Conservation (phyloP, 2,888 invertebrate genomes). For the Hyposoter didymator region DNA sequence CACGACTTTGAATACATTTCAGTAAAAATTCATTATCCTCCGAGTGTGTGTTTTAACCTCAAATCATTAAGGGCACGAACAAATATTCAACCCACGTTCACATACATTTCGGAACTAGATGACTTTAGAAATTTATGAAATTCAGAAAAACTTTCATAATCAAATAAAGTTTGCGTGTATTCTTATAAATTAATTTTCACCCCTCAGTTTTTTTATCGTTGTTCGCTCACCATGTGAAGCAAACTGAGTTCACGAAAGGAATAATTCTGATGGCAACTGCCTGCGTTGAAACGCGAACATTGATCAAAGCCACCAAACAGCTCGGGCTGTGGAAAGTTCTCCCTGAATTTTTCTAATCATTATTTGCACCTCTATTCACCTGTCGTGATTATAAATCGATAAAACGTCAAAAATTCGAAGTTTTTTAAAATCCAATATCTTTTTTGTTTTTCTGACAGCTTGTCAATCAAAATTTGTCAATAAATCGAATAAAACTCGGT, state of each 20-base stretch:
- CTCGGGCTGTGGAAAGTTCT: background rate
- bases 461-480: background rate
- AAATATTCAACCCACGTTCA: background rate
- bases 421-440: background rate
- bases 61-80: background rate
- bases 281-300: background rate
- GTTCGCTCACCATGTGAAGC: background rate
- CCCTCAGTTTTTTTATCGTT: background rate
- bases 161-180: background rate
- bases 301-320: background rate
- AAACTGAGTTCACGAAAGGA: background rate
- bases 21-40: background rate
- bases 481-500: background rate
- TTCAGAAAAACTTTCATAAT: background rate
- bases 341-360: background rate
- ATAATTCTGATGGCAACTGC: background rate
- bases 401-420: background rate
- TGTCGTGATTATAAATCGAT: background rate
- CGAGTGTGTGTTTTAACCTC: background rate
- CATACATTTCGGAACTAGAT: background rate
- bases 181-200: conserved; percentile 3
- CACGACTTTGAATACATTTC: background rate
- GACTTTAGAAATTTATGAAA: background rate
- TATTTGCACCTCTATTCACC: background rate
- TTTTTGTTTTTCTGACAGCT: background rate